These are phyloP conservation scores for Achlya flavicornis DNA, from an alignment of 2,888 invertebrate genomes.

Conservation along the genomic window DNA sequence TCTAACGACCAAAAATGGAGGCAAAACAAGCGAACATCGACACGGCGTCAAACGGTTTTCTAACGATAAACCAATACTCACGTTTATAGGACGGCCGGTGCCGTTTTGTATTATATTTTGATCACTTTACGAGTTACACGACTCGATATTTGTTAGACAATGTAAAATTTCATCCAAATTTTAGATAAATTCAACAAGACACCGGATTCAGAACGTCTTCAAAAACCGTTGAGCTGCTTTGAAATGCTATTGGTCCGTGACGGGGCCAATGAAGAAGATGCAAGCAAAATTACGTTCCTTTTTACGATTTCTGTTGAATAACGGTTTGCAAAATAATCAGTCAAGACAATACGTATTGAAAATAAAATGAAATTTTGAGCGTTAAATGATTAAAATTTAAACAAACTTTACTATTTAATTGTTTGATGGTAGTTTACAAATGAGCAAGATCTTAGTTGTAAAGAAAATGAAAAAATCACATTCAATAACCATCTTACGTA, in stretches of 20 bases:
- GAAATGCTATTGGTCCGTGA: constrained; percentile 61
- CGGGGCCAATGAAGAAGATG: constrained; percentile 54
- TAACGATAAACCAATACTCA: constrained; percentile 59
- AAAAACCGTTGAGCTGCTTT: constrained; percentile 76
- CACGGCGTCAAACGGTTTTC: constrained; percentile 58
- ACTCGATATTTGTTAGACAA: constrained; percentile 46
- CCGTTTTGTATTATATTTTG: constrained; percentile 59
- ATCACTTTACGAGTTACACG: constrained; percentile 54
- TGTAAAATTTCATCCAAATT: constrained; percentile 58
- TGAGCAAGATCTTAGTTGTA: neutral
- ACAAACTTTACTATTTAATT: no score
- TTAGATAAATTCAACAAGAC: constrained; percentile 63
- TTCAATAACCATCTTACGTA: neutral
- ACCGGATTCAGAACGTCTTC: constrained; percentile 71
- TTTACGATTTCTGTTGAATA: constrained; percentile 25
- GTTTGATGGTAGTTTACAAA: neutral
- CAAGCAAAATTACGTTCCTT: constrained; percentile 42
- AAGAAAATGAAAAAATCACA: neutral
- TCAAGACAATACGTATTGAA: neutral
- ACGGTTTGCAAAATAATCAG: neutral
- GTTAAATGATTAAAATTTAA: neutral
- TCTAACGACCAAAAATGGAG: constrained; percentile 78
- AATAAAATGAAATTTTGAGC: neutral
- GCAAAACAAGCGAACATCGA: constrained; percentile 79
- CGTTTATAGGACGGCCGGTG: constrained; percentile 59